Percentiles rank a stretch among this genome's conserved stretches.
Evolutionary conservation across 2,797 vertebrate genomes (phyloP).

Genomic region (Rhabdophis nuchalis): DNA sequence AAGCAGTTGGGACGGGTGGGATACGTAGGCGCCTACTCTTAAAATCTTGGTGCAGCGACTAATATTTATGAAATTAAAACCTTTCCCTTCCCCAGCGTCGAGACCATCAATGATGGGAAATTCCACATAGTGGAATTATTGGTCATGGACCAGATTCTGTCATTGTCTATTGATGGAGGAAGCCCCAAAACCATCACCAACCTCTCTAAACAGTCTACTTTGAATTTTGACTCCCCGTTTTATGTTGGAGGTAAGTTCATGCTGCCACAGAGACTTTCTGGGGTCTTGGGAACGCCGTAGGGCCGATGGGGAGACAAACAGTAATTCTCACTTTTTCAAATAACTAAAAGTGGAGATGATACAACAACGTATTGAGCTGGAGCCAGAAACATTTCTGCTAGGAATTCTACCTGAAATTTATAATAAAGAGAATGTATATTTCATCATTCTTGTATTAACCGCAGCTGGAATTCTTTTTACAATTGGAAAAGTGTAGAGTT

Average conservation of each 20-base stretch:
- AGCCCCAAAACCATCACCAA: slow-evolving; percentile 91
- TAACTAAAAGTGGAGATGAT: background rate
- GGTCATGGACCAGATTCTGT: slow-evolving; percentile 87
- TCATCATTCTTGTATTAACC: too few relatives aligned
- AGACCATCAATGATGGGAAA: slow-evolving; percentile 96
- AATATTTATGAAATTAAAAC: slow-evolving; percentile 22
- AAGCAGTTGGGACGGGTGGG: background rate
- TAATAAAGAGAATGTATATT: too few relatives aligned
- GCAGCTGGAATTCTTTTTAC: too few relatives aligned
- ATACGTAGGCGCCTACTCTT: background rate
- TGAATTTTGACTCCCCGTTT: slow-evolving; percentile 86
- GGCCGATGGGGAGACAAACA: background rate
- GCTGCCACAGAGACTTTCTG: background rate
- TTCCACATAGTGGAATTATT: slow-evolving; percentile 94
- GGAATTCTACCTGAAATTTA: too few relatives aligned
- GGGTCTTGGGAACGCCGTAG: background rate
- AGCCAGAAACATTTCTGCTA: too few relatives aligned
- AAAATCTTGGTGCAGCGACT: background rate
- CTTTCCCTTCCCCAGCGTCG: slow-evolving; percentile 77
- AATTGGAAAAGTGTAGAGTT: too few relatives aligned
- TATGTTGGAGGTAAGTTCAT: slow-evolving; percentile 90
- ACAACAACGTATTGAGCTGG: too few relatives aligned
- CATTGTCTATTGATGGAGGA: slow-evolving; percentile 91
- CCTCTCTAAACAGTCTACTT: slow-evolving; percentile 86
- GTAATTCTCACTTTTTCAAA: background rate